Percentiles rank a stretch among this genome's conserved stretches.
phyloP scores from a whole-genome alignment of 2,113 vertebrate species.

The Sporophila hypoxantha region DNA sequence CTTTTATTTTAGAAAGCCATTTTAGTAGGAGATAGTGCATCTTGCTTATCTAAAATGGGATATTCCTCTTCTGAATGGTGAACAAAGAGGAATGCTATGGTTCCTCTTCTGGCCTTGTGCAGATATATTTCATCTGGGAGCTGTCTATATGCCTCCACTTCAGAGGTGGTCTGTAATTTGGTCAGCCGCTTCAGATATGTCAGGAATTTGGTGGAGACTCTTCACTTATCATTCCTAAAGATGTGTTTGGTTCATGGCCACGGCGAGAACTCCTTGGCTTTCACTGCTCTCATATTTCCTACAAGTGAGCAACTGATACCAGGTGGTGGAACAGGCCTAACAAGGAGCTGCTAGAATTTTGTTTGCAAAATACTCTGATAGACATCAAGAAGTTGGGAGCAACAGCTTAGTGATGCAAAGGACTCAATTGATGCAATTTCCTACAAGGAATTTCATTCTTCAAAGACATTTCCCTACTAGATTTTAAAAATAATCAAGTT shows the following conservation, averaged over 20 bases:
- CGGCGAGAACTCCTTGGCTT: not conserved
- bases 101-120: not conserved
- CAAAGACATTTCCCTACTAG: not conserved
- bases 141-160: not conserved
- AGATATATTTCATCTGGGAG: not conserved
- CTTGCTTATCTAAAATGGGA: not conserved
- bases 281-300: not conserved
- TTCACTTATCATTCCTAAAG: not conserved
- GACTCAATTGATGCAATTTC: not conserved
- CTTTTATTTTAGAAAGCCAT: conserved; percentile 32
- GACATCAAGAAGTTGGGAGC: not conserved
- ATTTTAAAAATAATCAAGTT: not conserved
- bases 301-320: not conserved
- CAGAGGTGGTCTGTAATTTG: not conserved
- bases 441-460: not conserved
- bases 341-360: not conserved
- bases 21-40: conserved; percentile 2
- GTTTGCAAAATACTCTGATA: not conserved
- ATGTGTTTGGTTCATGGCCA: not conserved
- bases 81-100: not conserved
- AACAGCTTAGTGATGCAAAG: not conserved
- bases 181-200: not conserved
- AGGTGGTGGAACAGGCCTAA: not conserved
- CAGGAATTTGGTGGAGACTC: not conserved
- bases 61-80: not conserved